Conservation (phyloP, 2,113 vertebrate species). For the Myxocyprinus asiaticus region DNA sequence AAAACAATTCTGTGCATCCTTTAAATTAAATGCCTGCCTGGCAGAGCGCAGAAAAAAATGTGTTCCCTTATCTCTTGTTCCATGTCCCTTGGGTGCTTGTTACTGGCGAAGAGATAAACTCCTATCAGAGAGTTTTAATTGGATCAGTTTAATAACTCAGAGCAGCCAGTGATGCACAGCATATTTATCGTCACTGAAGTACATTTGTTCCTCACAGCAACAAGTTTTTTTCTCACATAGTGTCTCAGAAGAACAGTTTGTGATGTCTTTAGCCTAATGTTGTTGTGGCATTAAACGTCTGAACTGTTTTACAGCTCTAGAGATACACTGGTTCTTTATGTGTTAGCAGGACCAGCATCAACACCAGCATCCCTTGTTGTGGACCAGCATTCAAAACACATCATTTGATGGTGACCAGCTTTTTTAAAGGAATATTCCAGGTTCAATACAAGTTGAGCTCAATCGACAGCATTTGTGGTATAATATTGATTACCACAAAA, state of each 20-base stretch:
- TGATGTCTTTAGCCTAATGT: neutral
- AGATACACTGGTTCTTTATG: neutral
- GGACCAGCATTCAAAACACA: too few species aligned
- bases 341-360: neutral
- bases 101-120: slow-evolving; percentile 49
- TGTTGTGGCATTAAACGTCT: neutral
- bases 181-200: slow-evolving; percentile 43
- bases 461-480: too few species aligned
- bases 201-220: slow-evolving; percentile 32
- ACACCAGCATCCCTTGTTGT: too few species aligned
- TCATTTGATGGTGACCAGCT: too few species aligned
- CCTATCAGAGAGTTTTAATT: slow-evolving; percentile 48
- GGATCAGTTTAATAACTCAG: slow-evolving; percentile 53
- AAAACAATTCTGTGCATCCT: slow-evolving; percentile 7
- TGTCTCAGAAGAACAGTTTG: slow-evolving; percentile 4
- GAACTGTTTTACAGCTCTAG: neutral
- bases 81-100: slow-evolving; percentile 40
- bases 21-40: neutral
- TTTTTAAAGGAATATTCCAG: too few species aligned
- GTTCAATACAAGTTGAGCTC: too few species aligned
- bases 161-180: slow-evolving; percentile 25
- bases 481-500: too few species aligned
- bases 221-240: neutral
- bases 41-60: neutral
- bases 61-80: slow-evolving; percentile 26